Conservation (phyloP, 2,113 vertebrate species). For the Turnix velox region DNA sequence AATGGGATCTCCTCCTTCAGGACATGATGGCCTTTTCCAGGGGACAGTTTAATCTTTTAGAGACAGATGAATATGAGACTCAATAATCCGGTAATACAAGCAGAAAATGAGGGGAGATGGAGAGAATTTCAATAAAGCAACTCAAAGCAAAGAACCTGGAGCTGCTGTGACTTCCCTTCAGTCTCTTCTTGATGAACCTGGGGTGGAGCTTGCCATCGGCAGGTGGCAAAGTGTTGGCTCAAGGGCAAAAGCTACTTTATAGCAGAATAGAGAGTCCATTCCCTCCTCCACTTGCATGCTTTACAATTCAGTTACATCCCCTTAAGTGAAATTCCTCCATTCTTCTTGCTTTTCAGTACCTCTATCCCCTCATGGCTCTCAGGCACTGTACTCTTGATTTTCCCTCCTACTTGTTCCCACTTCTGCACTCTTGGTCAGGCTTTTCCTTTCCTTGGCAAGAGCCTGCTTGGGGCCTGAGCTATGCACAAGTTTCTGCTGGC, state of each 20-base stretch:
- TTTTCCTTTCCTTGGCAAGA: background rate
- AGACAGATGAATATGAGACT: slow-evolving; percentile 71
- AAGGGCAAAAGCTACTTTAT: background rate
- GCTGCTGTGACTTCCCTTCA: background rate
- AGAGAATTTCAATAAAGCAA: slow-evolving; percentile 68
- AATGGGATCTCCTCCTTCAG: slow-evolving; percentile 63
- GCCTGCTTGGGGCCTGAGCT: background rate
- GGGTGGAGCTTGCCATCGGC: background rate
- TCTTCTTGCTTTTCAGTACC: background rate
- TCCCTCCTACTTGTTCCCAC: background rate
- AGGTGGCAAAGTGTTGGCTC: background rate
- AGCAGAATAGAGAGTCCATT: background rate
- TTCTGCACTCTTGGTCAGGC: background rate
- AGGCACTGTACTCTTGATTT: background rate
- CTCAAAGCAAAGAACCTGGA: background rate
- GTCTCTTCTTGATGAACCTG: background rate
- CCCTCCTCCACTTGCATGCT: background rate
- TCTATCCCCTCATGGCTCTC: background rate
- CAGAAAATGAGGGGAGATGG: slow-evolving; percentile 49
- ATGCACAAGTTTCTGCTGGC: background rate
- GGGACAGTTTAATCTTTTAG: slow-evolving; percentile 74
- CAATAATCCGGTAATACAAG: slow-evolving; percentile 61
- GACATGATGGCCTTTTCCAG: slow-evolving; percentile 71
- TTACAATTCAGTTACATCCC: background rate
- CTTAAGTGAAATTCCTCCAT: background rate